Base-by-base conservation (phyloP, 2,113 vertebrate genomes). In the Hystrix brachyura region DNA sequence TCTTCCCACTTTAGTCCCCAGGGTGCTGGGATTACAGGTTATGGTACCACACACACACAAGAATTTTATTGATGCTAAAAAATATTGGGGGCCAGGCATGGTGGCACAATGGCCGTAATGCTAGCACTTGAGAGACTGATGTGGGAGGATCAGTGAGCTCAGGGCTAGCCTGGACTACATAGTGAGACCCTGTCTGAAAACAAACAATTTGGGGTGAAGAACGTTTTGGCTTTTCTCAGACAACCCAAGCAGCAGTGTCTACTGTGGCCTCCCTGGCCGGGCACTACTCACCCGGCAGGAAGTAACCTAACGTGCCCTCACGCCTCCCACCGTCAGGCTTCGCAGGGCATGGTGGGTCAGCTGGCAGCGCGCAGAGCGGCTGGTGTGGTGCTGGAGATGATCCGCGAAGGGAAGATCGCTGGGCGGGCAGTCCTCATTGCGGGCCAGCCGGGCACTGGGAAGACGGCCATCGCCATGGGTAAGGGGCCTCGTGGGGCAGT, bases 401-500 rank as follows among this genome's bases (percentile, higher is more conserved):
- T 99, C 98, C 99, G 99, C 96, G 99, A 99, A 74, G 99, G 99
- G 25, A 99, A 99, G 96, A 99, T 99, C 1, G 99, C 99, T 0
- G 99, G 99, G n/a, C 99, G 99, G 69, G 99, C 99, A 0, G 99
- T 99, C 0, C 99, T 99, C 86, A 99, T 99, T 0, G 99, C 99
- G 0, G 99, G 99, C 3, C 99, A 99, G 95, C 99, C 99, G 0
- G 99, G 99, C 65, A 99, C 99, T 0, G 99, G 99, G 92, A 99
- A 99, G 97, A 99, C 99, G 0, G 99, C 99, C 96, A 99, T 99
- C 3, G 99, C 99, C 81, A 99, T 99, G 99, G 99, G 99, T 99
- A 97, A 94, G 94, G 2, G 7, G 5, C 85, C n/a, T 69, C 21
- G 0, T 1, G 0, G 72, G 92, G 12, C 27, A 6, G 29, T 9